A percentile compares a stretch with the other conserved stretches of the same genome.
Conservation (phyloP, 2,113 vertebrate genomes). For the Benitochromis conjunctus region DNA sequence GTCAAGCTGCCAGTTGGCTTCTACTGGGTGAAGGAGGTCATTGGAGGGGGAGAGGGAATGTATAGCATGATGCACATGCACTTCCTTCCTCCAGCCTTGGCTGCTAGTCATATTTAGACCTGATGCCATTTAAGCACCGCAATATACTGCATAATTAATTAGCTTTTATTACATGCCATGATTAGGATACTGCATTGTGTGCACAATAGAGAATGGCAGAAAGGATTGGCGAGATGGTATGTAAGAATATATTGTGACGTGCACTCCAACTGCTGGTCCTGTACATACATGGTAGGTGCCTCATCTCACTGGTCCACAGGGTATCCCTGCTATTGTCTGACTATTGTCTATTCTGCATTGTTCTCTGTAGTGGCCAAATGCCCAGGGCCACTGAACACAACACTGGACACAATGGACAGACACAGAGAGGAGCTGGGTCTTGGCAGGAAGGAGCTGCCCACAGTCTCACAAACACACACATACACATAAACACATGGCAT, state of each 20-base stretch:
- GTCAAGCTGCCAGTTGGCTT: conserved; percentile 59
- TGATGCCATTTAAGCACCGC: conserved; percentile 14
- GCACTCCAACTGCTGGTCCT: conserved; percentile 17
- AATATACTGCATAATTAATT: conserved; percentile 15
- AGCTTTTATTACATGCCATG: background rate
- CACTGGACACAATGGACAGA: conserved; percentile 57
- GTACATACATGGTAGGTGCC: conserved; percentile 29
- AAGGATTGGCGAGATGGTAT: background rate
- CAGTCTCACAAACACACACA: background rate
- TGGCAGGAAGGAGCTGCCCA: conserved; percentile 39
- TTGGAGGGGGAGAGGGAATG: background rate
- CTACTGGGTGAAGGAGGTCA: conserved; percentile 45
- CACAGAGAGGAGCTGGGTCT: conserved; percentile 45
- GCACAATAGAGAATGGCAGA: conserved; percentile 3
- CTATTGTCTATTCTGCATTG: conserved; percentile 60
- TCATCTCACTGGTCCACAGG: conserved; percentile 31
- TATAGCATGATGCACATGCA: background rate
- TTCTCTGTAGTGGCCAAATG: conserved; percentile 54
- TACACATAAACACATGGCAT: conserved; percentile 4
- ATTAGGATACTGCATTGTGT: conserved; percentile 16
- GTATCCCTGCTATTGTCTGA: conserved; percentile 44
- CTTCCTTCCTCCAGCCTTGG: background rate
- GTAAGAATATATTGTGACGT: background rate
- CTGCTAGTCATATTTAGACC: conserved; percentile 6
- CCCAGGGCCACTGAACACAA: conserved; percentile 60